A percentile compares a stretch with the other conserved stretches of the same genome.
phyloP scores from a whole-genome alignment of 2,113 vertebrate genomes.

The Burhinus bistriatus region DNA sequence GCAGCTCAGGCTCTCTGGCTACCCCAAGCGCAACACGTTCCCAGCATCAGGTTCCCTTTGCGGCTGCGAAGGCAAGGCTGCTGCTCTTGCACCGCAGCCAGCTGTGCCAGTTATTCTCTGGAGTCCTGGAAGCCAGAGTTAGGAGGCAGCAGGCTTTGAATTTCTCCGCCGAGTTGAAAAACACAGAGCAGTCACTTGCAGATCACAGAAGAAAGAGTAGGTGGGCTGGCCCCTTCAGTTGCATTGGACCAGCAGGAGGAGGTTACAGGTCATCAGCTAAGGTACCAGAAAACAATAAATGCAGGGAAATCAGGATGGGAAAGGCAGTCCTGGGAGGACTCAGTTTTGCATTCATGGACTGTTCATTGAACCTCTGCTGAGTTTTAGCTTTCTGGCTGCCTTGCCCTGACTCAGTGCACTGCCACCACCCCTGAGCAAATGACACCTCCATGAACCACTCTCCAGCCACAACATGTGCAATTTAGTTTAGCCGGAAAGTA shows the following conservation, averaged over 20 bases:
- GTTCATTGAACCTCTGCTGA: background rate
- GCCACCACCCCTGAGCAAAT: background rate
- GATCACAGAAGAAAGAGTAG: background rate
- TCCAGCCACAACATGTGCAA: background rate
- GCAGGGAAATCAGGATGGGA: background rate
- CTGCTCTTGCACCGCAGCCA: background rate
- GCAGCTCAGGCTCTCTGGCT: background rate
- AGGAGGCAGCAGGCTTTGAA: background rate
- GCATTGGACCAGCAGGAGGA: background rate
- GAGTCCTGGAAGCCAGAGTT: background rate
- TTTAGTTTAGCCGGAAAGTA: background rate
- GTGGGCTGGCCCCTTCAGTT: background rate
- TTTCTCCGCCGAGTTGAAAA: background rate
- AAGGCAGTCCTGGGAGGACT: background rate
- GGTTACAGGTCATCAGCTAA: background rate
- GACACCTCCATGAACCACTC: background rate
- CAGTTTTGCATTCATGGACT: background rate
- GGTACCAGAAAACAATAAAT: background rate
- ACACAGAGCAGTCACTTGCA: background rate
- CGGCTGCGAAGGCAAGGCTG: background rate
- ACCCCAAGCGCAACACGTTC: background rate
- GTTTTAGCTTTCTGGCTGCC: background rate
- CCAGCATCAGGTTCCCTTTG: background rate
- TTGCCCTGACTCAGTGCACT: background rate
- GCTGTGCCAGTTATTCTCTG: background rate